These are phyloP conservation scores for Pandemis cinnamomeana DNA, from an alignment of 2,888 invertebrate genomes.

Conservation along the genomic window DNA sequence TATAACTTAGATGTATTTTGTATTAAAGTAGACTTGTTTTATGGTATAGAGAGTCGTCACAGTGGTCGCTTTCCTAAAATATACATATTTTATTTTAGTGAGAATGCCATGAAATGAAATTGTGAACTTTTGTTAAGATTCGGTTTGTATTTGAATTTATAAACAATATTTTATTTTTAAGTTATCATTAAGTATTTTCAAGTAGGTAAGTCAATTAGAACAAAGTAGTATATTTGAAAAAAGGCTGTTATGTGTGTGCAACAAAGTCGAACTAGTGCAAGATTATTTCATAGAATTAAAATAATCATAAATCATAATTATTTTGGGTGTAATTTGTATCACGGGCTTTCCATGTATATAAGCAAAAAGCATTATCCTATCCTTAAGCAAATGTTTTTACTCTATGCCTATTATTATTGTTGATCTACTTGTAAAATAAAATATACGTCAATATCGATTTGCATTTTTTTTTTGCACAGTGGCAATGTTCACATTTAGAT, in stretches of 20 bases:
- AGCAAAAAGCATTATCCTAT: slow-evolving; percentile 10
- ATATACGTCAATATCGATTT: slow-evolving; percentile 18
- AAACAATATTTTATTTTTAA: background rate
- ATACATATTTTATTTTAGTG: background rate
- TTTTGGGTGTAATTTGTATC: slow-evolving; percentile 17
- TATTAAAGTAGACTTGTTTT: background rate
- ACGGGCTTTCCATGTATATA: slow-evolving; percentile 22
- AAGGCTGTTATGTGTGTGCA: slow-evolving; percentile 31
- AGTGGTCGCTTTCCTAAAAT: background rate
- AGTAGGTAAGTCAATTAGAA: slow-evolving; percentile 12
- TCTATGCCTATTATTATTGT: slow-evolving; percentile 55
- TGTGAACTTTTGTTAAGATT: background rate
- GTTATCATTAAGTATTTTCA: background rate
- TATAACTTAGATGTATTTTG: background rate
- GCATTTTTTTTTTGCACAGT: background rate
- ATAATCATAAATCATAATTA: background rate
- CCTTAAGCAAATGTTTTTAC: slow-evolving; percentile 49
- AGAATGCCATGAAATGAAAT: background rate
- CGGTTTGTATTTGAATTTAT: background rate
- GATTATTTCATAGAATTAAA: slow-evolving; percentile 3
- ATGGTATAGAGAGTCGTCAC: background rate
- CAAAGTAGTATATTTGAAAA: slow-evolving; percentile 19
- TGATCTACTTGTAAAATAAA: slow-evolving; percentile 32
- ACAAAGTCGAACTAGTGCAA: slow-evolving; percentile 16
- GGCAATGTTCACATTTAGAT: too few species aligned